These are phyloP conservation scores for Xiphophorus birchmanni DNA, from an alignment of 2,797 vertebrate species.

Conservation along the genomic window DNA sequence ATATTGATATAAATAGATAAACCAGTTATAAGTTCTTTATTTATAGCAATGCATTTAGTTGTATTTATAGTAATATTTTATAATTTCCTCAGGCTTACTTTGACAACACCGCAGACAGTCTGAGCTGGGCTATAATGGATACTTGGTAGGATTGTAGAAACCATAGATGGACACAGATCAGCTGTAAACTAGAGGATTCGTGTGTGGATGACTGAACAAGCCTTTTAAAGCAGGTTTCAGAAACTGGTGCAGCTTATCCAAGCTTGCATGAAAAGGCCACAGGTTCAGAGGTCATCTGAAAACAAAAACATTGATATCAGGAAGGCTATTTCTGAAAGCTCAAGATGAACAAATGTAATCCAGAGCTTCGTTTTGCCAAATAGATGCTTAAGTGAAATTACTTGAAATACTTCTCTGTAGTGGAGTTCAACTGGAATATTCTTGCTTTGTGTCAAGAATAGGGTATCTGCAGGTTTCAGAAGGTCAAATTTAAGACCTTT, in stretches of 20 bases:
- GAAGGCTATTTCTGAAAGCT: not conserved
- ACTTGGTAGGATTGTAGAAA: not conserved
- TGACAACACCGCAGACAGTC: not conserved
- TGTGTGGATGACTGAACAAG: conserved; percentile 29
- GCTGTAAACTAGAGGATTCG: conserved; percentile 46
- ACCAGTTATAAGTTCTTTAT: not conserved
- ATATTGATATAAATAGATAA: not conserved
- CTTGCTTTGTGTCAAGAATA: too few relatives aligned
- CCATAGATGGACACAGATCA: conserved; percentile 11
- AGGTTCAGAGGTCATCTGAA: not conserved
- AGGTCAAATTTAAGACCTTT: too few relatives aligned
- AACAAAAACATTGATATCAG: not conserved
- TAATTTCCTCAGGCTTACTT: not conserved
- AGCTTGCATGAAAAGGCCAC: not conserved
- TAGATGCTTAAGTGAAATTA: not conserved
- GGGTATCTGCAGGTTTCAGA: too few relatives aligned
- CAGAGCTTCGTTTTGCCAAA: not conserved
- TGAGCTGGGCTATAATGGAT: conserved; percentile 18
- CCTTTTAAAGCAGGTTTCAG: conserved; percentile 23
- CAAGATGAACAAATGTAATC: not conserved
- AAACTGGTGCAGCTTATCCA: not conserved
- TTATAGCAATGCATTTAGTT: not conserved
- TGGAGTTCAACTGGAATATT: too few relatives aligned
- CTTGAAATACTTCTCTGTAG: too few relatives aligned
- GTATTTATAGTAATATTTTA: not conserved